Evolutionary conservation across 2,888 invertebrate genomes (phyloP), one percentile per base, ranked within the genome.

Genomic region (Labia minor): DNA sequence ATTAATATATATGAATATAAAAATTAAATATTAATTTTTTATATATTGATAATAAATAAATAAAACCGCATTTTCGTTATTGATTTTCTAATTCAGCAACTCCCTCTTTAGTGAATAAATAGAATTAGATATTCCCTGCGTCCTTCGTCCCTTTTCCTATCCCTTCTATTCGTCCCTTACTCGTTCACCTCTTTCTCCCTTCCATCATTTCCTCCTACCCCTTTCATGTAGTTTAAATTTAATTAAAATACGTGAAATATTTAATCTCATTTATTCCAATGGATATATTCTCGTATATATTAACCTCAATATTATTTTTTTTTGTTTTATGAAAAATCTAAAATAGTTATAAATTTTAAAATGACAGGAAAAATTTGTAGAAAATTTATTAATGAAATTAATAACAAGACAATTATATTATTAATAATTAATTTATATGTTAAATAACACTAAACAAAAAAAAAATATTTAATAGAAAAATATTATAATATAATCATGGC

Each of bases 291-390:
- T 10, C 14, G n/a, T 49, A 49, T 49, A 49, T 49, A 49, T 49
- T 49, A 21, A 21, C 62, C 20, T 62, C 21, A 62, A 8, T 62
- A 11, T 63, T 21, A 20, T 11, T 19, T 21, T 20, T 62, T 63
- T 20, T 62, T 14, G 19, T 19, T 18, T n/a, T n/a, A n/a, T n/a
- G n/a, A 33, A 33, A 33, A 33, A 33, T 33, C 33, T 33, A 33
- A 33, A 33, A 49, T 8, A 14, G 14, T 16, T 14, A 49, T 49
- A n/a, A n/a, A 49, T 49, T 70, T 74, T 4, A 67, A 72, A 33
- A 65, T 67, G 20, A 61, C 21, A 67, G 19, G 65, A 49, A 21
- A 4, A 8, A 19, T 21, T 11, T 11, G 6, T 63, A 63, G 11
- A 49, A 63, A 63, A 3, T 2, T 21, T 11, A 0, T 21, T 2